Base-by-base conservation (phyloP, 2,888 invertebrate species). In the Tyria jacobaeae region DNA sequence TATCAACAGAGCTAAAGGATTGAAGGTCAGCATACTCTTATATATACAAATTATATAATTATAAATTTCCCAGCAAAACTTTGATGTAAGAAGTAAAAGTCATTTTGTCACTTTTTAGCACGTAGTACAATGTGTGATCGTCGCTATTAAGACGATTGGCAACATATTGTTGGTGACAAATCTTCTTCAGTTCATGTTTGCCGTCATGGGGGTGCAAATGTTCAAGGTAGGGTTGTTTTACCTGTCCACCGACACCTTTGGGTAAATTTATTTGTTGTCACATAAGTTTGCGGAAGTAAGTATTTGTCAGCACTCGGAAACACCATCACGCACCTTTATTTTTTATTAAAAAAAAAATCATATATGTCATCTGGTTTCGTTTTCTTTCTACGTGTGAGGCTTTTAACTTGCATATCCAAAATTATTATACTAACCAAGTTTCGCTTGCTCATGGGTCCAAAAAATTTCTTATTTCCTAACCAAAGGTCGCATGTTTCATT, bases 141-240 rank as follows among this genome's bases (percentile, higher is more conserved):
- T 99, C 94, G 99, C 99, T 86, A 97, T 99, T 90, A 98, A 98
- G 96, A 99, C 99, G 94, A 99, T 99, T 94, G 99, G 99, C 94
- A 99, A 99, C 96, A 99, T 99, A 95, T 98, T 99, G 96, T 96
- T 99, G 96, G 99, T 99, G 95, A 99, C 99, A 94, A 99, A 99
- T 95, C 98, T 99, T 90, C 98, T 99, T 85, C 98, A 99, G 95
- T 99, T 99, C 96, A 99, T 99, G 99, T 99, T 99, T 95, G 99
- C 99, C 88, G 99, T 99, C 92, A 99, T 99, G 95, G 99, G 99
- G 95, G 99, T 99, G 93, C 99, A 99, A 95, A 97, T 99, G 93
- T 99, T 99, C 96, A 99, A 99, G 98, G 99, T 99, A 97, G 96
- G 96, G 94, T 76, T 75, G 71, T 71, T 72, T 70, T 59, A 66